These are phyloP conservation scores for Cydia amplana DNA, from an alignment of 1,140 invertebrate genomes.

Conservation along the genomic window DNA sequence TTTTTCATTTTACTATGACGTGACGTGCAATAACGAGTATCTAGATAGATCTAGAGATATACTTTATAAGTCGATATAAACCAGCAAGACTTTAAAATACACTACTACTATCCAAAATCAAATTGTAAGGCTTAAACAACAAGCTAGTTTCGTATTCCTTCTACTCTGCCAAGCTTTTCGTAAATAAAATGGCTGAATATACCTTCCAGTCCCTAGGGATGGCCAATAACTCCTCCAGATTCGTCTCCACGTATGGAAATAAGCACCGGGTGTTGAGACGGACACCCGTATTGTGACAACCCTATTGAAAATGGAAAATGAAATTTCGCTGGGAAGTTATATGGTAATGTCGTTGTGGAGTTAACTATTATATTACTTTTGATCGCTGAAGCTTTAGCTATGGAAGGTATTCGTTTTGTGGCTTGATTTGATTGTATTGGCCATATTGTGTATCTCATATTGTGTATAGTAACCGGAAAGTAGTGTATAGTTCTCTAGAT, in stretches of 20 bases:
- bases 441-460: too few relatives aligned
- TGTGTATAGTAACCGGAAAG: too few relatives aligned
- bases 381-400: not conserved
- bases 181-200: constrained; percentile 71
- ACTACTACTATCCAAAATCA: constrained; percentile 8
- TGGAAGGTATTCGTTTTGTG: not conserved
- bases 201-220: constrained; percentile 61
- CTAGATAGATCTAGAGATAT: too few relatives aligned
- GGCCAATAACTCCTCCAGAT: constrained; percentile 61
- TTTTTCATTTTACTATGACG: too few relatives aligned
- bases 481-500: too few relatives aligned
- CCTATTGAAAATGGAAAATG: constrained; percentile 32
- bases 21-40: too few relatives aligned
- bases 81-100: constrained; percentile 1
- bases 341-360: constrained; percentile 7
- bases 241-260: constrained; percentile 62
- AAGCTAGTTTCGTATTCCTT: constrained; percentile 36
- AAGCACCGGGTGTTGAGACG: constrained; percentile 25
- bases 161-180: constrained; percentile 54
- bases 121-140: constrained; percentile 11
- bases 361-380: constrained; percentile 20
- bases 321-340: constrained; percentile 26
- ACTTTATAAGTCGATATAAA: not conserved
- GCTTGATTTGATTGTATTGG: too few relatives aligned
- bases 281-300: constrained; percentile 41